phyloP scores from a whole-genome alignment of 2,113 vertebrate genomes.

The Siniperca knerii region DNA sequence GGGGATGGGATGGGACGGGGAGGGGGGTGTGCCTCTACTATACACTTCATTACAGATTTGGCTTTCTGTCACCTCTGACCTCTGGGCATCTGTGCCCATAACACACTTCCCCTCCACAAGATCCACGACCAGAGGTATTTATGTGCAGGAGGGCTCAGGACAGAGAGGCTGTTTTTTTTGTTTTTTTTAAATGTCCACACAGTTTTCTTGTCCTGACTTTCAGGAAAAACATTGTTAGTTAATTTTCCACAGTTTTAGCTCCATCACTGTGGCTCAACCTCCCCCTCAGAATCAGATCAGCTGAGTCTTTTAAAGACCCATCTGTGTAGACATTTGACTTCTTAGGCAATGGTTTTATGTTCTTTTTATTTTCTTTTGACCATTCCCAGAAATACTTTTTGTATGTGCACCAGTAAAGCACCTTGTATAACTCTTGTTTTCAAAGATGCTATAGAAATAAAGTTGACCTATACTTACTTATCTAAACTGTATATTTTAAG shows the following conservation, averaged over 20 bases:
- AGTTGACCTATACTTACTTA: not conserved
- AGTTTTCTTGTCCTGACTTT: not conserved
- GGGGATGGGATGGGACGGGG: slow-evolving; percentile 7
- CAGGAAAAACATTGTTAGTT: not conserved
- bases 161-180: not conserved
- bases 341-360: not conserved
- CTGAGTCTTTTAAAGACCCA: not conserved
- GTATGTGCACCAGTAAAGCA: not conserved
- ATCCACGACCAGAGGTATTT: slow-evolving; percentile 30
- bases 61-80: slow-evolving; percentile 67
- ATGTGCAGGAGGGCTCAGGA: not conserved
- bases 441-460: not conserved
- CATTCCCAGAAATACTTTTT: not conserved
- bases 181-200: not conserved
- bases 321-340: not conserved
- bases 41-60: slow-evolving; percentile 55
- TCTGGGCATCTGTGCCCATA: slow-evolving; percentile 47
- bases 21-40: slow-evolving; percentile 24
- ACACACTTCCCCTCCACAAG: slow-evolving; percentile 43
- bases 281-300: not conserved
- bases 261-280: not conserved
- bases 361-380: not conserved
- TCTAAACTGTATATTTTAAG: not conserved
- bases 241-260: not conserved
- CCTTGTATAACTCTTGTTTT: not conserved